Conservation (phyloP, 2,797 vertebrate species). For the Cyclura pinguis region DNA sequence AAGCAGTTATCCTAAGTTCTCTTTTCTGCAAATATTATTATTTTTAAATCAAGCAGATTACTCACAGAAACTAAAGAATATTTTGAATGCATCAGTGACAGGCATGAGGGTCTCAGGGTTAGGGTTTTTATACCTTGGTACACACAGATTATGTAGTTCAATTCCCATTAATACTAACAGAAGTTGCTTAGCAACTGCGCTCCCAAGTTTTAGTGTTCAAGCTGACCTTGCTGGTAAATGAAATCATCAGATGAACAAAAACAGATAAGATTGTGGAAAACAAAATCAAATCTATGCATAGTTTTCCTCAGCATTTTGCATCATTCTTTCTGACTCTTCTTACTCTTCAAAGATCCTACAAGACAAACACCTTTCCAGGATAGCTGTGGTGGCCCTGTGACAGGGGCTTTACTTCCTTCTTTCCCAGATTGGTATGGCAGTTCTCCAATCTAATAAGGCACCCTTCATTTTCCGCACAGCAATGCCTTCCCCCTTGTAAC, state of each 20-base stretch:
- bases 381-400: background rate
- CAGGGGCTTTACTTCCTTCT: too few species aligned
- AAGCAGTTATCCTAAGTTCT: background rate
- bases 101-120: constrained; percentile 3
- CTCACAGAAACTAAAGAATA: background rate
- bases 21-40: background rate
- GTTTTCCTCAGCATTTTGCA: background rate
- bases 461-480: too few species aligned
- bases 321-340: background rate
- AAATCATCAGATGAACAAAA: background rate
- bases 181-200: constrained; percentile 16
- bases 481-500: too few species aligned
- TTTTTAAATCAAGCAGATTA: constrained; percentile 4
- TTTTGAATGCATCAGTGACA: background rate
- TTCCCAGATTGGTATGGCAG: too few species aligned
- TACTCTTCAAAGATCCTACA: background rate
- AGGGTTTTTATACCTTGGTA: constrained; percentile 1
- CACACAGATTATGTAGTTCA: background rate
- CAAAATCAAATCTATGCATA: background rate
- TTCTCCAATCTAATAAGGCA: too few species aligned
- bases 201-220: background rate
- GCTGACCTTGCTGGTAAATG: constrained; percentile 13
- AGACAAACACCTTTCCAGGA: background rate
- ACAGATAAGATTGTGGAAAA: background rate
- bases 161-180: constrained; percentile 26